A percentile compares a stretch with the other conserved stretches of the same genome.
Evolutionary conservation across 2,113 vertebrate genomes (phyloP).

Genomic region (Leuciscus idus): DNA sequence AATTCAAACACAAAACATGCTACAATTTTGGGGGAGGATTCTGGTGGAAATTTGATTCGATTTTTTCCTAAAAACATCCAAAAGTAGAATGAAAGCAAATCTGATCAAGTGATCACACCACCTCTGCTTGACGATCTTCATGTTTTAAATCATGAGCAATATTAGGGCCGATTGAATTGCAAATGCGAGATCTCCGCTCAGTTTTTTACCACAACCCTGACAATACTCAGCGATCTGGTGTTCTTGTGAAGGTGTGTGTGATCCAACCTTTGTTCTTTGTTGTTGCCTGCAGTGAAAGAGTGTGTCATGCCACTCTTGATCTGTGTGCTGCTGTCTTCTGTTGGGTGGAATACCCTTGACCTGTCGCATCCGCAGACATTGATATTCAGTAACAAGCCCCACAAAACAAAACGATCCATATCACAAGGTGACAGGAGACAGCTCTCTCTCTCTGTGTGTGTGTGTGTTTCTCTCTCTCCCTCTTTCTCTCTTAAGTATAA

Average conservation of each 20-base stretch:
- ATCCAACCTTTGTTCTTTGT: neutral
- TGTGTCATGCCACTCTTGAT: conserved; percentile 23
- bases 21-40: too few species aligned
- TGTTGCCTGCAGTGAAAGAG: neutral
- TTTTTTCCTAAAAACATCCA: too few species aligned
- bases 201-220: neutral
- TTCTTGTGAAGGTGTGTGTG: neutral
- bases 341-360: conserved; percentile 17
- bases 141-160: neutral
- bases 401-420: conserved; percentile 50
- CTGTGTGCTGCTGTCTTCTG: conserved; percentile 3
- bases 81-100: too few species aligned
- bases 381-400: conserved; percentile 46
- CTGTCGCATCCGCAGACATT: conserved; percentile 42
- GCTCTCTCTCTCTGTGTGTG: neutral
- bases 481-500: conserved; percentile 26
- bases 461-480: neutral
- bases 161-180: too few species aligned
- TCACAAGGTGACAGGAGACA: conserved; percentile 53
- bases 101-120: neutral
- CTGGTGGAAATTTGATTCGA: too few species aligned
- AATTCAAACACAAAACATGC: too few species aligned
- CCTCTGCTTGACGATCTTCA: neutral
- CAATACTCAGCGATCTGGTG: neutral
- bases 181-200: too few species aligned